Evolutionary conservation across 1,140 invertebrate species (phyloP), one percentile per base, ranked within the genome.

Genomic region (Adoxophyes honmai): DNA sequence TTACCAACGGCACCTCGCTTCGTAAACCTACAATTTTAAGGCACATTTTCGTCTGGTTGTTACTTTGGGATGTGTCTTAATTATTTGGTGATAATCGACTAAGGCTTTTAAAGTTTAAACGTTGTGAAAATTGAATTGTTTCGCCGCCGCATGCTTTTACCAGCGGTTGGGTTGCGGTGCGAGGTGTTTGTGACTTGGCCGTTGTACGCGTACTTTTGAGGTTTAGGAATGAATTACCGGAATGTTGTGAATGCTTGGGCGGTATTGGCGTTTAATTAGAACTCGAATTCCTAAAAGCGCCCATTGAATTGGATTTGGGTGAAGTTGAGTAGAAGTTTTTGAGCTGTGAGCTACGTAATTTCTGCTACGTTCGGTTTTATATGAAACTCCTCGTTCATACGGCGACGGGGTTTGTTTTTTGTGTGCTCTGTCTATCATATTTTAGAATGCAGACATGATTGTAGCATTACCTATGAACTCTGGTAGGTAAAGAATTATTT

Each of bases 51-150:
- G 42, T 1, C 5, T 28, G 42, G 6, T n/a, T 28, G 16, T 4
- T 10, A 21, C 4, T 48, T 55, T 52, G 16, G 7, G 15, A 9
- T 36, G 52, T 33, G 53, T 53, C 59, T 61, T 52, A 57, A 60
- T 66, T 60, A 70, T 73, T 60, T 68, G 52, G 59, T 57, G 52
- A 48, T 48, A 48, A 48, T 48, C 42, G 42, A 10, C 42, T 48
- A 60, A 56, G 62, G 68, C 77, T 72, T 77, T 77, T 75, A 78
- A 76, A 75, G 66, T 73, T 76, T 62, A 69, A 66, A 60, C 59
- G 66, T 60, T 64, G 65, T 60, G 72, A 70, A 71, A 81, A 81
- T 81, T 78, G 75, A 78, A 80, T 80, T 60, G 59, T 60, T 60
- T 55, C 16, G 16, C 42, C 59, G 63, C 59, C 60, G 37, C 51